Evolutionary conservation across 2,113 vertebrate genomes (phyloP).

Genomic region (Lipotes vexillifer): DNA sequence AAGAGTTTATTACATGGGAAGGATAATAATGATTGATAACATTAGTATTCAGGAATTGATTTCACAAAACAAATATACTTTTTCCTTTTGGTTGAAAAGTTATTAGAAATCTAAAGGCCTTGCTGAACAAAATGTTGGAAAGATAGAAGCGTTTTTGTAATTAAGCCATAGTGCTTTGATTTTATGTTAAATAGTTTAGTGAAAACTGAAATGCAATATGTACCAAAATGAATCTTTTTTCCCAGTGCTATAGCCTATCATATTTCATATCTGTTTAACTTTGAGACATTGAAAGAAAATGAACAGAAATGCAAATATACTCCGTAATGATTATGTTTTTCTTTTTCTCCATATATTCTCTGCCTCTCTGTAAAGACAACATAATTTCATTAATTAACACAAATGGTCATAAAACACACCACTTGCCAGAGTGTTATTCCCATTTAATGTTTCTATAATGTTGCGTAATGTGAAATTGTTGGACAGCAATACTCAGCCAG

Average conservation of each 20-base stretch:
- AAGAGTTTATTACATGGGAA: not conserved
- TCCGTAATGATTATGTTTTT: not conserved
- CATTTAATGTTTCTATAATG: not conserved
- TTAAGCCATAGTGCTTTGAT: slow-evolving; percentile 20
- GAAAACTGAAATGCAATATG: slow-evolving; percentile 50
- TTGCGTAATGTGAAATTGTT: not conserved
- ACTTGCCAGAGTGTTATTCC: not conserved
- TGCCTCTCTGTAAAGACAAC: not conserved
- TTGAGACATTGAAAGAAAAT: slow-evolving; percentile 25
- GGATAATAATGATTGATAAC: not conserved
- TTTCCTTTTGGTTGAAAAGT: slow-evolving; percentile 57
- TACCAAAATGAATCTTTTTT: slow-evolving; percentile 33
- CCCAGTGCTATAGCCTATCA: not conserved
- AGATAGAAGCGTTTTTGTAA: slow-evolving; percentile 41
- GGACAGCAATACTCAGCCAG: not conserved
- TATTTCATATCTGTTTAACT: slow-evolving; percentile 4
- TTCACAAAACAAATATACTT: slow-evolving; percentile 61
- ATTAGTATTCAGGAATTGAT: slow-evolving; percentile 67
- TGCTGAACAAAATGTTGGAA: slow-evolving; percentile 52
- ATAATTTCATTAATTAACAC: slow-evolving; percentile 47
- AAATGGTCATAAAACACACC: not conserved
- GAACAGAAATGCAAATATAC: slow-evolving; percentile 22
- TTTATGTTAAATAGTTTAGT: not conserved
- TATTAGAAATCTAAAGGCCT: slow-evolving; percentile 28
- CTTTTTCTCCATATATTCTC: not conserved